A percentile compares a stretch with the other conserved stretches of the same genome.
Evolutionary conservation across 2,797 vertebrate genomes (phyloP).

Genomic region (Ceryle rudis): DNA sequence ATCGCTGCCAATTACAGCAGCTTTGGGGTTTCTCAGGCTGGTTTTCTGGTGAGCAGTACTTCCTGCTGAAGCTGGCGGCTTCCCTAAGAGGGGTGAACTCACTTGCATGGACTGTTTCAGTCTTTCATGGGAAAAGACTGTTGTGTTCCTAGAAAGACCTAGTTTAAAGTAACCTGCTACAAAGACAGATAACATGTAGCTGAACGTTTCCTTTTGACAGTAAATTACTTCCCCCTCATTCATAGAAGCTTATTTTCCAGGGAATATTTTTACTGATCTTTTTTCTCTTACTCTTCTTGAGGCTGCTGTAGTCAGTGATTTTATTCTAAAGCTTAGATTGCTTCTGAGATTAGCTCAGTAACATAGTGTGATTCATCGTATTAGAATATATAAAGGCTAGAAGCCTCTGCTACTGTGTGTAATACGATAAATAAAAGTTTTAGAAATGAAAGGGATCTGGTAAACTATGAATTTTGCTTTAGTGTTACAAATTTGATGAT

Average conservation of each 20-base stretch:
- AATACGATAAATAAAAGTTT: neutral
- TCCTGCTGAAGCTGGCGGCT: neutral
- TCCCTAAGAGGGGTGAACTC: rapidly evolving
- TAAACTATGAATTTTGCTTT: neutral
- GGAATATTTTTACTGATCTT: conserved; percentile 6
- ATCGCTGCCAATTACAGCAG: rapidly evolving
- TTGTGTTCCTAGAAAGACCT: neutral
- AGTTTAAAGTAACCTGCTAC: neutral
- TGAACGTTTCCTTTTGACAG: neutral
- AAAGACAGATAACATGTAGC: neutral
- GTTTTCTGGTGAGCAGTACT: neutral
- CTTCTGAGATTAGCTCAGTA: neutral
- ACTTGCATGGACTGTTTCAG: neutral
- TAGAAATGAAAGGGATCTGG: neutral
- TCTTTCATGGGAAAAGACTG: neutral
- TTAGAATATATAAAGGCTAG: neutral
- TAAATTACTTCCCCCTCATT: neutral
- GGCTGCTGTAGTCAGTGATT: conserved; percentile 33
- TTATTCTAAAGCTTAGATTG: conserved; percentile 1
- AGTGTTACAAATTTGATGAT: neutral
- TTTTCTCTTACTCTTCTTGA: neutral
- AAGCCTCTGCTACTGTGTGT: neutral
- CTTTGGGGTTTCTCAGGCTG: neutral
- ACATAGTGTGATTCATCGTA: neutral
- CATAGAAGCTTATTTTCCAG: neutral